Evolutionary conservation across 1,140 invertebrate species (phyloP).

Genomic region (Lamellibrachia luymesi): DNA sequence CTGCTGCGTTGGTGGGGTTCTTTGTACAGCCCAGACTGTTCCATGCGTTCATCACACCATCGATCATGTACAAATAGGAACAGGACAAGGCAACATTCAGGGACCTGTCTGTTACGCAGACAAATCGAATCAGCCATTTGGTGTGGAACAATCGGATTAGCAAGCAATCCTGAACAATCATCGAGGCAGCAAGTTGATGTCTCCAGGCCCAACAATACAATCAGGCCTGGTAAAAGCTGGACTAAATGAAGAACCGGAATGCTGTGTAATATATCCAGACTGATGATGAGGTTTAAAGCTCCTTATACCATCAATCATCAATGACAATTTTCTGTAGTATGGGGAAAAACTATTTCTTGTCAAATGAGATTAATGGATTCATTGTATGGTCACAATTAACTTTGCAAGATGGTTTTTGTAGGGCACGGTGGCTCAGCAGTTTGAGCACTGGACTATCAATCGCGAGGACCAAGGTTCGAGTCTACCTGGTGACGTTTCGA

Average conservation of each 20-base stretch:
- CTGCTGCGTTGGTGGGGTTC: background rate
- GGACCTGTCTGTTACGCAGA: background rate
- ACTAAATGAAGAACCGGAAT: background rate
- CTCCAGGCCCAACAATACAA: background rate
- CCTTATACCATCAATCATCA: background rate
- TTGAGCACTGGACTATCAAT: too few species aligned
- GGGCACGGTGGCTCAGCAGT: background rate
- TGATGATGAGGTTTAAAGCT: background rate
- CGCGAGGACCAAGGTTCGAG: too few species aligned
- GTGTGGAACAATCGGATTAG: background rate
- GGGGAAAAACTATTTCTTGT: background rate
- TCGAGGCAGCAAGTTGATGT: background rate
- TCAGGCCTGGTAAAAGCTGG: background rate
- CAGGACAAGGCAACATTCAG: background rate
- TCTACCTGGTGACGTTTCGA: too few species aligned
- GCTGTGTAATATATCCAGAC: background rate
- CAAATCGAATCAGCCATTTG: background rate
- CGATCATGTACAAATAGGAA: background rate
- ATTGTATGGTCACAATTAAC: background rate
- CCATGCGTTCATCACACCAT: background rate
- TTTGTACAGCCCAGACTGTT: background rate
- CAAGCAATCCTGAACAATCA: background rate
- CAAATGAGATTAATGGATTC: background rate
- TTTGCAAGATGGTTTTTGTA: background rate
- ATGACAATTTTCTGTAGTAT: background rate